Evolutionary conservation across 2,888 invertebrate genomes (phyloP).

Genomic region (Athalia cordata): DNA sequence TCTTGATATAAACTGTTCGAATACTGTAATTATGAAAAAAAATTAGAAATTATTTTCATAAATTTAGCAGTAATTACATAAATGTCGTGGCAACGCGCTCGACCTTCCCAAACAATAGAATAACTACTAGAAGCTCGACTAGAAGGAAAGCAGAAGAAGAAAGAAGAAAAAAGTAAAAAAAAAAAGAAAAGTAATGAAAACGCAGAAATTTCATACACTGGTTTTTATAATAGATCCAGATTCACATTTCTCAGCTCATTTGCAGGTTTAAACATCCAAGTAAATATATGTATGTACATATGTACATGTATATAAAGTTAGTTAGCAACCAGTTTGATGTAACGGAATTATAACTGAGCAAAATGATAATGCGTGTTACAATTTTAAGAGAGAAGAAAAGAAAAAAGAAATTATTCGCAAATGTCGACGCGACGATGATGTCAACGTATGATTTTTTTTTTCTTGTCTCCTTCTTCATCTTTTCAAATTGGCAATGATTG

Average conservation of each 20-base stretch:
- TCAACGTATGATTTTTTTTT: too few species aligned
- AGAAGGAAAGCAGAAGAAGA: not conserved
- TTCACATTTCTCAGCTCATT: constrained; percentile 10
- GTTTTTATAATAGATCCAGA: constrained; percentile 33
- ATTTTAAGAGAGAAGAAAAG: too few species aligned
- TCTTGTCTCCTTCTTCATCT: too few species aligned
- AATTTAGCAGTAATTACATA: too few species aligned
- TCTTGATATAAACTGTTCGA: too few species aligned
- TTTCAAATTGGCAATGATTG: too few species aligned
- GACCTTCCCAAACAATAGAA: constrained; percentile 14
- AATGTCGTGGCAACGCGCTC: constrained; percentile 11
- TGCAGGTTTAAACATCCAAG: not conserved
- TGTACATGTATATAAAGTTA: not conserved
- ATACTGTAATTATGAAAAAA: too few species aligned
- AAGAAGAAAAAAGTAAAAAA: not conserved
- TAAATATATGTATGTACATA: not conserved
- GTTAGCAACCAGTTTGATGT: constrained; percentile 33
- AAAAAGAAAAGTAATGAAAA: constrained; percentile 2
- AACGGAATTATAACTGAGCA: constrained; percentile 29
- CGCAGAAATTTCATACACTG: not conserved
- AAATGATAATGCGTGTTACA: not conserved
- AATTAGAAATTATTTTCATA: too few species aligned
- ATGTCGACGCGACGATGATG: too few species aligned
- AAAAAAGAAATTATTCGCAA: too few species aligned
- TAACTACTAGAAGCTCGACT: too few species aligned